These are phyloP conservation scores for Lathamus discolor DNA, from an alignment of 2,113 vertebrate species.

Conservation along the genomic window DNA sequence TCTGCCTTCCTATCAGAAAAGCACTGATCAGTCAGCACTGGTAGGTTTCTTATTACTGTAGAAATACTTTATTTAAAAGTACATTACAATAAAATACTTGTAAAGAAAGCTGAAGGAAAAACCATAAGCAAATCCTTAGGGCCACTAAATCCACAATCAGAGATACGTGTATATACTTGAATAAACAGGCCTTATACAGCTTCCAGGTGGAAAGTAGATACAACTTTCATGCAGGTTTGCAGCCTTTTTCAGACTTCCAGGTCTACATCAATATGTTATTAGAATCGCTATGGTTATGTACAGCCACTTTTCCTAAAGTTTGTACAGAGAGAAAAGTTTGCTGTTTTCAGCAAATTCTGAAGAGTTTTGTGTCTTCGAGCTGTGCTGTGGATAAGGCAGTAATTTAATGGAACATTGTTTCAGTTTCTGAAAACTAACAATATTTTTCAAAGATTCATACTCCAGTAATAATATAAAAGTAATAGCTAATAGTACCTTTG, in stretches of 20 bases:
- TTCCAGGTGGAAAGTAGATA: background rate
- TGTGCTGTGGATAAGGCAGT: background rate
- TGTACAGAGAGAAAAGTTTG: background rate
- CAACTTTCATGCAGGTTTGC: background rate
- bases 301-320: background rate
- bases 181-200: background rate
- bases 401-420: background rate
- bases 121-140: rapidly evolving
- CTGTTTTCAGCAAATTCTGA: background rate
- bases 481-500: background rate
- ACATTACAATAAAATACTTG: background rate
- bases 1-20: background rate
- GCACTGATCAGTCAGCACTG: background rate
- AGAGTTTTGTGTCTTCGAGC: background rate
- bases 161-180: background rate
- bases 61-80: background rate
- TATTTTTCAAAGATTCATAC: background rate
- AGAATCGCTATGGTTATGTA: background rate
- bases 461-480: background rate
- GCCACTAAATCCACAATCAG: background rate
- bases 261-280: background rate
- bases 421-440: background rate
- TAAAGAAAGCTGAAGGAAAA: background rate
- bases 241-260: background rate
- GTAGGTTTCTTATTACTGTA: background rate